Evolutionary conservation across 2,113 vertebrate genomes (phyloP).

Genomic region (Halcyon malimbica): DNA sequence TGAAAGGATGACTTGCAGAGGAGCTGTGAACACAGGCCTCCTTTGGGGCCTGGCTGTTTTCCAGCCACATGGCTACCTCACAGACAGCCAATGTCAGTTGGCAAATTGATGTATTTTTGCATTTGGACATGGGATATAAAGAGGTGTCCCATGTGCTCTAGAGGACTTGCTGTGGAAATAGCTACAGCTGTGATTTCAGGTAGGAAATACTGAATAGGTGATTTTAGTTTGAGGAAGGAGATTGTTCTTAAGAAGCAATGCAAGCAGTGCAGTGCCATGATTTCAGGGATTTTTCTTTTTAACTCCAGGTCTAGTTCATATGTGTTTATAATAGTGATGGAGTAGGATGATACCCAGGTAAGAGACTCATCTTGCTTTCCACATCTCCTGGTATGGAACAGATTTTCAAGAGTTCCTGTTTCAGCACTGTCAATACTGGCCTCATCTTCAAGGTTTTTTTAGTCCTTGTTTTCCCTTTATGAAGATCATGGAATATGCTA

Average conservation of each 20-base stretch:
- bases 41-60: neutral
- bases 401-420: neutral
- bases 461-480: neutral
- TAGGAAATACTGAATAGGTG: neutral
- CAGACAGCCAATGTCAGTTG: neutral
- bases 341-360: neutral
- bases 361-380: neutral
- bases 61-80: neutral
- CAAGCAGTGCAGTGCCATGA: neutral
- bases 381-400: neutral
- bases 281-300: neutral
- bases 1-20: neutral
- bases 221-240: neutral
- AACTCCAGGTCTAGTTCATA: neutral
- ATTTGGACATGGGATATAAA: neutral
- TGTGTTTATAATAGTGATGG: neutral
- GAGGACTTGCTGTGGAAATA: neutral
- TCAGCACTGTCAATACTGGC: neutral
- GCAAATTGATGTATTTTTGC: neutral
- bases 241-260: neutral
- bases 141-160: neutral
- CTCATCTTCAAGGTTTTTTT: neutral
- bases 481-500: neutral
- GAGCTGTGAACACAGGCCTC: neutral
- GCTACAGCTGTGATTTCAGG: neutral